Evolutionary conservation across 2,113 vertebrate genomes (phyloP), one percentile per base, ranked within the genome.

Genomic region (Falco punctatus): DNA sequence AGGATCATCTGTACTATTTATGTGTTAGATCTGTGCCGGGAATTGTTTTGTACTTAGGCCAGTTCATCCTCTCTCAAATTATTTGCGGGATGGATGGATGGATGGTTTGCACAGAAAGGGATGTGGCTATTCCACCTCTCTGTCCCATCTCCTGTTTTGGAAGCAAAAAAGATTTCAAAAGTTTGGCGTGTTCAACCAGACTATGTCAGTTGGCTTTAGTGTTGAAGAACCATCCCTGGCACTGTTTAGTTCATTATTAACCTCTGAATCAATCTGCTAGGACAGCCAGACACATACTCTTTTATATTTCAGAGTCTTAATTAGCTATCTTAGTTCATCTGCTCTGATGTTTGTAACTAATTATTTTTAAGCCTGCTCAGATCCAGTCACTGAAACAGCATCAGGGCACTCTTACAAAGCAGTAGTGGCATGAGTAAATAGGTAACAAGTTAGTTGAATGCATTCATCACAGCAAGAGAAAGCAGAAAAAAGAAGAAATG

Each of bases 261-360:
- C 86, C 59, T 92, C 59, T 66, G 40, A 91, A 70, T 90, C 75
- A 90, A 77, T 12, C 51, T 86, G 15, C 15, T 58, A 52, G 51
- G 46, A 80, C 33, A 88, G 33, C 8, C n/a, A 88, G 57, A 64
- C 66, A 59, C 85, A 79, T 71, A 46, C 19, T 69, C 35, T 72
- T 92, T 92, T 64, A 54, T 95, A 86, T 70, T 86, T 78, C 67
- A 88, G 82, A 80, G 21, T 22, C 55, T 88, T 88, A 82, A 88
- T 74, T 81, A 70, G 44, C 54, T 80, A 81, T 78, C 59, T 95
- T 70, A 27, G 21, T 86, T 94, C 46, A 91, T 73, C 59, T 88
- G 12, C 55, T 86, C 51, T 84, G 55, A 88, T 86, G 64, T 88
- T 86, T 86, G 19, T 23, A 46, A 77, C 73, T 88, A 95, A 81